Evolutionary conservation across 2,888 invertebrate genomes (phyloP).

Genomic region (Autographa gamma): DNA sequence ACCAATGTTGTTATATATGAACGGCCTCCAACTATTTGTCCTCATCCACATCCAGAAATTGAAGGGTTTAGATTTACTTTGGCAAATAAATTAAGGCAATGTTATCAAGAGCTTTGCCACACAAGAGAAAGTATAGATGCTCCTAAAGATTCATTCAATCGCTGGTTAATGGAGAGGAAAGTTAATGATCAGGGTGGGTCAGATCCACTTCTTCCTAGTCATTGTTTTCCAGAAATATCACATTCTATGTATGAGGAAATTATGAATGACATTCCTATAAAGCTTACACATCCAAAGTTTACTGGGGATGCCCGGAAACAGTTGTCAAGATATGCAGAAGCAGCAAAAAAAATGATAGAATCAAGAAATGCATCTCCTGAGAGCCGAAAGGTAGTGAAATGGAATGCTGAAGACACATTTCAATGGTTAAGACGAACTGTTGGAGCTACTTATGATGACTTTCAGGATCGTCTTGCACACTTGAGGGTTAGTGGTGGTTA

Average conservation of each 20-base stretch:
- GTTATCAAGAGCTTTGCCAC: slow-evolving; percentile 98
- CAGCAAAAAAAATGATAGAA: slow-evolving; percentile 98
- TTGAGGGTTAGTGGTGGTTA: slow-evolving; percentile 89
- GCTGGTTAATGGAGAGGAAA: slow-evolving; percentile 98
- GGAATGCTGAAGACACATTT: slow-evolving; percentile 99
- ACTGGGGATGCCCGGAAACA: slow-evolving; percentile 98
- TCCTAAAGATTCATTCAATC: slow-evolving; percentile 98
- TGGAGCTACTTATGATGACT: slow-evolving; percentile 98
- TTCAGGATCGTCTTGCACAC: slow-evolving; percentile 96
- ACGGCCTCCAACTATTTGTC: slow-evolving; percentile 94
- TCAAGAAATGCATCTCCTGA: slow-evolving; percentile 97
- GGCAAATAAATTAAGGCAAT: slow-evolving; percentile 95
- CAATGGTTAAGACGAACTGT: slow-evolving; percentile 98
- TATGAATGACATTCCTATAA: slow-evolving; percentile 99
- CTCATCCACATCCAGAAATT: slow-evolving; percentile 98
- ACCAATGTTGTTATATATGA: slow-evolving; percentile 97
- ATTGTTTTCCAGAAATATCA: slow-evolving; percentile 97
- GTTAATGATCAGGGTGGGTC: slow-evolving; percentile 95
- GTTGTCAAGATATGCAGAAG: slow-evolving; percentile 97
- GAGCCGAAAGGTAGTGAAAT: slow-evolving; percentile 98
- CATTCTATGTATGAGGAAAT: slow-evolving; percentile 98
- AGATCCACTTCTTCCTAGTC: slow-evolving; percentile 97
- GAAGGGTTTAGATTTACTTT: slow-evolving; percentile 95
- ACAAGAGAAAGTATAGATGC: slow-evolving; percentile 97
- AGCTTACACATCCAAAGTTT: slow-evolving; percentile 97